Percentiles rank a stretch among this genome's conserved stretches.
Evolutionary conservation across 2,888 invertebrate species (phyloP).

Genomic region (Chalcosyrphus nemorum): DNA sequence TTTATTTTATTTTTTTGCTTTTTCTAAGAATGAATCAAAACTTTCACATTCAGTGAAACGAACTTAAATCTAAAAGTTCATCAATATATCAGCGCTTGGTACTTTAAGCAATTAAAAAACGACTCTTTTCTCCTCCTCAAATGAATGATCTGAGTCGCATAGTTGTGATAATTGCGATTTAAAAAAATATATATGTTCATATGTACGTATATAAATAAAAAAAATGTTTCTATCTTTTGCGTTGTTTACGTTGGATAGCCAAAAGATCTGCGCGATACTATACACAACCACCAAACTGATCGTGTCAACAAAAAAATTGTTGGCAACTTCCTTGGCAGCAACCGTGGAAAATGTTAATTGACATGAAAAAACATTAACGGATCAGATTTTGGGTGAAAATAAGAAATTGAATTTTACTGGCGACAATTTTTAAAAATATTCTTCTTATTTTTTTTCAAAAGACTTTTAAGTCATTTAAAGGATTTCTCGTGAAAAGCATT

Average conservation of each 20-base stretch:
- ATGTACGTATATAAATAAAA: too few relatives aligned
- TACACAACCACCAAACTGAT: neutral
- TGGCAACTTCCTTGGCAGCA: slow-evolving; percentile 43
- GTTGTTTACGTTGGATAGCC: slow-evolving; percentile 1
- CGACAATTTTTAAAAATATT: slow-evolving; percentile 6
- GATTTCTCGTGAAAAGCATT: neutral
- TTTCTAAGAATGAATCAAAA: slow-evolving; percentile 1
- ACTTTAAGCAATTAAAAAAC: slow-evolving; percentile 5
- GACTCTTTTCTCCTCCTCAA: neutral
- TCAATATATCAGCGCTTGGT: neutral
- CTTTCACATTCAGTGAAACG: slow-evolving; percentile 9
- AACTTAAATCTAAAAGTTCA: neutral
- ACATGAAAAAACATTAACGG: slow-evolving; percentile 10
- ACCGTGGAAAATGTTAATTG: slow-evolving; percentile 48
- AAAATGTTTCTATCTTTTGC: neutral
- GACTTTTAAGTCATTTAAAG: neutral
- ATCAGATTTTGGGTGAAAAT: neutral
- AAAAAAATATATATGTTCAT: too few relatives aligned
- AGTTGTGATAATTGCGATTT: slow-evolving; percentile 18
- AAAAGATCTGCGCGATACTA: slow-evolving; percentile 17
- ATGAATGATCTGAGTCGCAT: slow-evolving; percentile 8
- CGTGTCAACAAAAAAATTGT: slow-evolving; percentile 11
- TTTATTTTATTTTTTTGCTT: too few relatives aligned
- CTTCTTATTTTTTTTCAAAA: neutral
- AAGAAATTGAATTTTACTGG: neutral